Conservation (phyloP, 2,113 vertebrate genomes). For the Scomber japonicus region DNA sequence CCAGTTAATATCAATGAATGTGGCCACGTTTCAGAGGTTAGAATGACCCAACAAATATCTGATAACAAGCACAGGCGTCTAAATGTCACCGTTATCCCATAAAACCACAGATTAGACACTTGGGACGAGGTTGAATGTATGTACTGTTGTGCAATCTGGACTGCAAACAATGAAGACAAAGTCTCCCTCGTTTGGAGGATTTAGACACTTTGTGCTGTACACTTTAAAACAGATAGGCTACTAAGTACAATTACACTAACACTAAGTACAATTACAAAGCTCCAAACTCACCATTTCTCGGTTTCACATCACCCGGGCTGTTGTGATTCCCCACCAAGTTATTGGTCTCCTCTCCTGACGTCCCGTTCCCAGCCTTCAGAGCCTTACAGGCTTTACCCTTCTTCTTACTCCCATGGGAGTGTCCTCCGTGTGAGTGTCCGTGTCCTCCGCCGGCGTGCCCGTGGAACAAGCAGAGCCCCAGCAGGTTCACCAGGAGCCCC, state of each 20-base stretch:
- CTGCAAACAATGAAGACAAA: slow-evolving; percentile 38
- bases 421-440: slow-evolving; percentile 89
- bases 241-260: no score
- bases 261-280: no score
- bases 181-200: not conserved
- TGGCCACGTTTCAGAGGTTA: slow-evolving; percentile 26
- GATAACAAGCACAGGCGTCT: slow-evolving; percentile 4
- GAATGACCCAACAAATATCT: slow-evolving; percentile 27
- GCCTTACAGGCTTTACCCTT: slow-evolving; percentile 66
- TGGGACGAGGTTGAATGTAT: not conserved
- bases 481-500: slow-evolving; percentile 94
- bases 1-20: not conserved
- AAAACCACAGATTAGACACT: slow-evolving; percentile 27
- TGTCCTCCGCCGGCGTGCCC: slow-evolving; percentile 90
- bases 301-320: slow-evolving; percentile 86
- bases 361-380: slow-evolving; percentile 71
- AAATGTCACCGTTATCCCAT: not conserved
- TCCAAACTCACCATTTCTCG: slow-evolving; percentile 65
- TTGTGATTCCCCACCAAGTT: slow-evolving; percentile 90
- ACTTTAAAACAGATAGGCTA: not conserved
- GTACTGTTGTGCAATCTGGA: slow-evolving; percentile 49
- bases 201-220: not conserved
- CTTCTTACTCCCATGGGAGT: slow-evolving; percentile 79
- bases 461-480: slow-evolving; percentile 95
- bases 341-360: slow-evolving; percentile 93